phyloP scores from a whole-genome alignment of 2,888 invertebrate species.

The Pyralis farinalis region DNA sequence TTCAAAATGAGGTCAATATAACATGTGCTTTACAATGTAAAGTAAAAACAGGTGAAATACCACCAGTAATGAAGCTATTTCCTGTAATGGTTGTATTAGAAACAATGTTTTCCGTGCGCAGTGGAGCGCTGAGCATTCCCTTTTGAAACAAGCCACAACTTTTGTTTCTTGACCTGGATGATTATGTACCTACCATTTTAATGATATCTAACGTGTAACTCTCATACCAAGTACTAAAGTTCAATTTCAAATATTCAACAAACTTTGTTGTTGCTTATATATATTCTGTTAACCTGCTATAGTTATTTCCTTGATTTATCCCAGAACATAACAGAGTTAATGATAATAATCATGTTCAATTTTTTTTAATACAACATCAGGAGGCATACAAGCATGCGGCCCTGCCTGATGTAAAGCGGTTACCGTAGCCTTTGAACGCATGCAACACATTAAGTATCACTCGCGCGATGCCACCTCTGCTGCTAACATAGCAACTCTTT shows the following conservation, averaged over 20 bases:
- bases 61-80: slow-evolving; percentile 4
- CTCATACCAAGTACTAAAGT: not conserved
- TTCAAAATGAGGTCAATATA: too few relatives aligned
- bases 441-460: too few relatives aligned
- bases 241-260: not conserved
- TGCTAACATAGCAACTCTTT: too few relatives aligned
- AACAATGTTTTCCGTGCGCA: slow-evolving; percentile 3
- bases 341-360: too few relatives aligned
- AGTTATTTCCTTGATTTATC: slow-evolving; percentile 7
- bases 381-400: too few relatives aligned
- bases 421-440: too few relatives aligned
- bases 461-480: too few relatives aligned
- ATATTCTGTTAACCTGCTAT: slow-evolving; percentile 7
- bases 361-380: too few relatives aligned
- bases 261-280: slow-evolving; percentile 8
- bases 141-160: slow-evolving; percentile 4
- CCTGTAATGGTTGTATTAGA: slow-evolving; percentile 1
- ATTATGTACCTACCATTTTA: slow-evolving; percentile 4
- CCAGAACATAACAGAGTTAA: slow-evolving; percentile 6
- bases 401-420: too few relatives aligned
- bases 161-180: slow-evolving; percentile 10
- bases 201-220: slow-evolving; percentile 1
- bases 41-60: too few relatives aligned
- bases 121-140: slow-evolving; percentile 2
- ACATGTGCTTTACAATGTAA: too few relatives aligned